Evolutionary conservation across 2,888 invertebrate species (phyloP).

Genomic region (Chrysomela aeneicollis): DNA sequence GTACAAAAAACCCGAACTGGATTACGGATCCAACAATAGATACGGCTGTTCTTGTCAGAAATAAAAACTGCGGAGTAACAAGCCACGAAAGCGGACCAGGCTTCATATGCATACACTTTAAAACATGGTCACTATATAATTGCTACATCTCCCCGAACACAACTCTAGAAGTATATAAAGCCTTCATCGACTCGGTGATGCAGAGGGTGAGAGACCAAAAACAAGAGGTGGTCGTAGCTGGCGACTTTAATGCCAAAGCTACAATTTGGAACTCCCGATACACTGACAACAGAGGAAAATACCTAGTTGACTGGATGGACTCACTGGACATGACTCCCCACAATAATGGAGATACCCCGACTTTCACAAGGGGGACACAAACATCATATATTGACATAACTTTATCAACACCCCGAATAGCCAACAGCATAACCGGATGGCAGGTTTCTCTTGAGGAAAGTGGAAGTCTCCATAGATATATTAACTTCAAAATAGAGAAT

Average conservation of each 20-base stretch:
- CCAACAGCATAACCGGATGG: neutral
- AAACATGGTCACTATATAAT: neutral
- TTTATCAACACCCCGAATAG: neutral
- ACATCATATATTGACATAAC: neutral
- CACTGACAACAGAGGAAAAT: neutral
- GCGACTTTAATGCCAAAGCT: conserved; percentile 20
- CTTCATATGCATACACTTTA: neutral
- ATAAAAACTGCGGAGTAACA: neutral
- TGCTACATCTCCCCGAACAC: conserved; percentile 8
- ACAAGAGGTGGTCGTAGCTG: neutral
- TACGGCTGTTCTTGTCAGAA: neutral
- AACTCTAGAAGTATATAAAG: neutral
- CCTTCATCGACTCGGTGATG: neutral
- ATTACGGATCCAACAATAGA: neutral
- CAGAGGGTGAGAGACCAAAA: neutral
- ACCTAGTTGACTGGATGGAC: neutral
- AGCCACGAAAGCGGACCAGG: neutral
- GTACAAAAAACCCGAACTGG: neutral
- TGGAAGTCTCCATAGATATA: neutral
- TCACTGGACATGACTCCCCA: neutral
- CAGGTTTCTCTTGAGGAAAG: neutral
- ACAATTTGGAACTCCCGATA: neutral
- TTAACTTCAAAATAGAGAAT: neutral
- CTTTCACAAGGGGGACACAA: neutral
- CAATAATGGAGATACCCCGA: neutral